These are phyloP conservation scores for Ectemnius lituratus DNA, from an alignment of 2,888 invertebrate genomes.

Conservation along the genomic window DNA sequence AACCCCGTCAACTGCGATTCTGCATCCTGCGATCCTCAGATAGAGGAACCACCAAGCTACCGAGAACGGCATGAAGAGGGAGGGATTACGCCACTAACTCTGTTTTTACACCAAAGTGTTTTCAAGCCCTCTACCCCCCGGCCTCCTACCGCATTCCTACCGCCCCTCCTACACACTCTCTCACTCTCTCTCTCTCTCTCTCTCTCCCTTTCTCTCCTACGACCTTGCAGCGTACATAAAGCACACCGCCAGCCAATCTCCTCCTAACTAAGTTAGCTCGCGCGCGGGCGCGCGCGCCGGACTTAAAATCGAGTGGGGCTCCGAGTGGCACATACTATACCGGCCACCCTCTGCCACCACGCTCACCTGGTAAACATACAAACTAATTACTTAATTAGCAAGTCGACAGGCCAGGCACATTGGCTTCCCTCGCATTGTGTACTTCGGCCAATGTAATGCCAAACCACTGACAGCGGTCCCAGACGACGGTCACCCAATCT, in stretches of 20 bases:
- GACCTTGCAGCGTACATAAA: constrained; percentile 32
- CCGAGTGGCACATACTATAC: constrained; percentile 25
- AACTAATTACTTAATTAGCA: constrained; percentile 23
- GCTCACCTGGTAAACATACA: neutral
- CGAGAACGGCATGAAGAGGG: constrained; percentile 23
- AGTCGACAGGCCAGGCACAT: neutral
- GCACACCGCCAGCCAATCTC: constrained; percentile 12
- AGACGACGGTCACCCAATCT: neutral
- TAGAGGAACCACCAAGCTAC: constrained; percentile 22
- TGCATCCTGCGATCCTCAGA: constrained; percentile 37
- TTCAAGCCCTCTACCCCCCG: constrained; percentile 29
- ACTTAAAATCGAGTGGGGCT: constrained; percentile 3
- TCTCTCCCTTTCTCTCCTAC: constrained; percentile 40
- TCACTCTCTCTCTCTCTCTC: no score
- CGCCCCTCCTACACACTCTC: no score
- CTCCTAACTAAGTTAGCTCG: constrained; percentile 31
- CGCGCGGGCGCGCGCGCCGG: constrained; percentile 3
- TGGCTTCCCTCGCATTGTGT: no score
- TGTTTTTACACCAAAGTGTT: constrained; percentile 70
- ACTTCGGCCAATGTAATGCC: no score
- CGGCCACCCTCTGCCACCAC: neutral
- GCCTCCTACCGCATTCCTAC: no score
- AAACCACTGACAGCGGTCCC: no score
- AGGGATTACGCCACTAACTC: constrained; percentile 71
- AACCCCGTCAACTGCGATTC: constrained; percentile 52